A percentile compares a stretch with the other conserved stretches of the same genome.
These are phyloP conservation scores for Apteryx owenii DNA, from an alignment of 2,113 vertebrate genomes.

Conservation along the genomic window DNA sequence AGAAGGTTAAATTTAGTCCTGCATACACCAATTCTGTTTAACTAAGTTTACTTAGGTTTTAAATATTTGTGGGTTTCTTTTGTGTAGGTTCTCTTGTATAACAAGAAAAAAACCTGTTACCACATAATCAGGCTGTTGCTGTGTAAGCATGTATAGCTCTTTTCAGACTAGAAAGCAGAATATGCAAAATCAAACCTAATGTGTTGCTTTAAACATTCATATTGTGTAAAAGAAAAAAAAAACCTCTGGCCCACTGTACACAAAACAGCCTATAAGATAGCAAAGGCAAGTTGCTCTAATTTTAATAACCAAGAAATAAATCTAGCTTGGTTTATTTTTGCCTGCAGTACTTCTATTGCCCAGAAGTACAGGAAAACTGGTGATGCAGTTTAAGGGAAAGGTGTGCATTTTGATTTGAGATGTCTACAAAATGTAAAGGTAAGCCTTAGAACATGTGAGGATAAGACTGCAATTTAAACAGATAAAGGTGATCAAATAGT, in stretches of 20 bases:
- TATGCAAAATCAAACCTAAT: conserved; percentile 44
- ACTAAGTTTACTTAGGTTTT: conserved; percentile 61
- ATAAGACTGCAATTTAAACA: not conserved
- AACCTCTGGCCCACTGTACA: not conserved
- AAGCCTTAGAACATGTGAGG: not conserved
- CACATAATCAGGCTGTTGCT: conserved; percentile 61
- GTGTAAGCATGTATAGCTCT: conserved; percentile 42
- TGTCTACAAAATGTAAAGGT: not conserved
- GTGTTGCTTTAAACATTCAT: conserved; percentile 19
- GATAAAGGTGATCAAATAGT: not conserved
- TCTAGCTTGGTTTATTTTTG: not conserved
- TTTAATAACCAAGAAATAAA: not conserved
- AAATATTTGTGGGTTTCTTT: conserved; percentile 70
- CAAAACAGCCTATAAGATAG: not conserved
- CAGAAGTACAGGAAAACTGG: not conserved
- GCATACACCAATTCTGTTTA: conserved; percentile 65
- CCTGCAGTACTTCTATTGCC: not conserved
- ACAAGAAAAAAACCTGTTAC: conserved; percentile 50
- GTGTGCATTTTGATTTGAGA: not conserved
- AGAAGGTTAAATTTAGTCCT: conserved; percentile 66
- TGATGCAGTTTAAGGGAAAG: not conserved
- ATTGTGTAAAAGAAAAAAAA: not conserved
- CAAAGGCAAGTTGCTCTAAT: not conserved
- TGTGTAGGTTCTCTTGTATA: conserved; percentile 60
- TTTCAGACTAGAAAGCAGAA: conserved; percentile 31